These are phyloP conservation scores for Tachyglossus aculeatus DNA, from an alignment of 2,797 vertebrate genomes.

Conservation along the genomic window DNA sequence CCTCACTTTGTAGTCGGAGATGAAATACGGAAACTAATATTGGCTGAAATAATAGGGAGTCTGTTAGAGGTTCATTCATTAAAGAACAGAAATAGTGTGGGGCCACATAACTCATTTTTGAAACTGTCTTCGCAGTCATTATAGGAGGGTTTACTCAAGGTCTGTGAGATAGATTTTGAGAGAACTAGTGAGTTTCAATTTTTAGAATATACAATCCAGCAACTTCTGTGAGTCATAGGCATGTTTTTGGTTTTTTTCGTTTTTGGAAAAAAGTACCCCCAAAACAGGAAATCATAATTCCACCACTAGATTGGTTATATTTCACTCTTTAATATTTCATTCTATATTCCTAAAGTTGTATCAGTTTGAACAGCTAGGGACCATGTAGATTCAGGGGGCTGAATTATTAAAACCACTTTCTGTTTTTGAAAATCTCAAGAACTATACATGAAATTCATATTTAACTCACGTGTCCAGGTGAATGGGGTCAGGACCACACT, in stretches of 20 bases:
- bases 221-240: conserved; percentile 12
- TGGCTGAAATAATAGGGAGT: neutral
- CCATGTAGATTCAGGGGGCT: conserved; percentile 38
- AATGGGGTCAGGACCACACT: neutral
- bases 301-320: conserved; percentile 41
- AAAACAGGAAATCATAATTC: conserved; percentile 46
- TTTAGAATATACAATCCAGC: conserved; percentile 13
- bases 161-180: conserved; percentile 9
- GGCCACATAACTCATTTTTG: too few relatives aligned
- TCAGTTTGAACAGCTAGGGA: conserved; percentile 18
- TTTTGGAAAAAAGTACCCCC: too few relatives aligned
- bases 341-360: conserved; percentile 44
- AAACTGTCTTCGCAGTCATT: too few relatives aligned
- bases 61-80: too few relatives aligned
- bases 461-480: conserved; percentile 9
- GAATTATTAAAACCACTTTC: conserved; percentile 47
- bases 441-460: neutral
- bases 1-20: neutral
- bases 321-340: conserved; percentile 59
- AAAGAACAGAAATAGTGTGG: too few relatives aligned
- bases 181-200: conserved; percentile 23
- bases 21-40: neutral
- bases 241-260: too few relatives aligned
- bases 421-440: conserved; percentile 24
- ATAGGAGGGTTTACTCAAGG: too few relatives aligned